Conservation (phyloP, 2,113 vertebrate species). For the Channa argus region DNA sequence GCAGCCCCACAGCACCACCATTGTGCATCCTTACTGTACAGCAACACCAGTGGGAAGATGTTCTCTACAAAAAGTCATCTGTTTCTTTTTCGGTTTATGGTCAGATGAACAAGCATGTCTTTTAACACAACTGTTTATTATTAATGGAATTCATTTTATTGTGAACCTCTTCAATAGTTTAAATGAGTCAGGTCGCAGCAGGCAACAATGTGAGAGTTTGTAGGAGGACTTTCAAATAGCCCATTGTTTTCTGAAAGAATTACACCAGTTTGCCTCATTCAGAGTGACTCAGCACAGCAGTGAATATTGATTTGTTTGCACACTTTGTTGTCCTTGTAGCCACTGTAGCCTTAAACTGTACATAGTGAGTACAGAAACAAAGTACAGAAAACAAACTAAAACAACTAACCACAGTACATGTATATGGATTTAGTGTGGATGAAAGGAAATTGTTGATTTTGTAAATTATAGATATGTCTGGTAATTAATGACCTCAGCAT, state of each 20-base stretch:
- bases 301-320: constrained; percentile 21
- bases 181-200: constrained; percentile 50
- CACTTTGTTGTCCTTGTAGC: constrained; percentile 1
- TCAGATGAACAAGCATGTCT: constrained; percentile 32
- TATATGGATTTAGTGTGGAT: not conserved
- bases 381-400: not conserved
- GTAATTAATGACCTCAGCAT: not conserved
- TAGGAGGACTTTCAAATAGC: constrained; percentile 29
- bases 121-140: constrained; percentile 48
- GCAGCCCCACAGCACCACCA: constrained; percentile 9
- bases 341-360: not conserved
- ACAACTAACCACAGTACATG: not conserved
- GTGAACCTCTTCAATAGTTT: constrained; percentile 45
- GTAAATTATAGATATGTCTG: not conserved
- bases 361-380: not conserved
- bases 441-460: not conserved
- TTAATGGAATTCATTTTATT: constrained; percentile 62
- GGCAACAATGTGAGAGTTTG: constrained; percentile 33
- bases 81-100: constrained; percentile 46
- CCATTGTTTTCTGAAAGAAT: constrained; percentile 38
- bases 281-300: constrained; percentile 19
- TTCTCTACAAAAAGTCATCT: constrained; percentile 19
- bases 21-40: constrained; percentile 12
- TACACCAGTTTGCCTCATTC: constrained; percentile 32
- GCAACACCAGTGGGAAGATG: constrained; percentile 19